Base-by-base conservation (phyloP, 2,113 vertebrate genomes). In the Takifugu bimaculatus region DNA sequence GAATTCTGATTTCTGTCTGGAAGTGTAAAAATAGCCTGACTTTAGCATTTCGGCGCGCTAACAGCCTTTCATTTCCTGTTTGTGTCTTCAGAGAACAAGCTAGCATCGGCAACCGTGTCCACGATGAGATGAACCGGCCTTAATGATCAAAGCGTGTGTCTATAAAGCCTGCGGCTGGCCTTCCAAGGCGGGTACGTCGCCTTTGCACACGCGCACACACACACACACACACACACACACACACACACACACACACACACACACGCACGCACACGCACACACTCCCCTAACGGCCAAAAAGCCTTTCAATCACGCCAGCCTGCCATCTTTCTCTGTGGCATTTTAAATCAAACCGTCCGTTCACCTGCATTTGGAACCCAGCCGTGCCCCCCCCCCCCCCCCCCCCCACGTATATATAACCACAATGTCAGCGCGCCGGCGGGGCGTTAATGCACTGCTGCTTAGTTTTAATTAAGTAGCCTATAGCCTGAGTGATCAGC, bases 381-480 rank as follows among this genome's bases (percentile, higher is more conserved):
- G 5, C 42, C 42, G 42, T 43, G 5, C 42, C 42, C 42, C 42
- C 12, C 42, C 42, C 12, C n/a, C n/a, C n/a, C n/a, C n/a, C n/a
- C 42, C 42, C 42, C 42, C 5, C 42, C 57, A 20, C 20, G 20
- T 20, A 20, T 20, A 20, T 20, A 20, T 20, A 20, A 20, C 20
- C 20, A 20, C 20, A 20, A 20, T 20, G 20, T 20, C 20, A 20
- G 20, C 20, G 26, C 3, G 55, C 63, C 53, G 65, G 63, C 68
- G 10, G 79, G 72, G 43, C n/a, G 69, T 61, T 79, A 74, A 78
- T 78, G 68, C 77, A 28, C 80, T 44, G 78, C 69, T 60, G 79
- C 79, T 82, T 82, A 53, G 65, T 79, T 83, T 83, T 78, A 79
- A 87, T 87, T 69, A 80, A 79, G 81, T 79, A 50, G 80, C 82